phyloP scores from a whole-genome alignment of 2,888 invertebrate genomes.

The Pasiphila rectangulata region DNA sequence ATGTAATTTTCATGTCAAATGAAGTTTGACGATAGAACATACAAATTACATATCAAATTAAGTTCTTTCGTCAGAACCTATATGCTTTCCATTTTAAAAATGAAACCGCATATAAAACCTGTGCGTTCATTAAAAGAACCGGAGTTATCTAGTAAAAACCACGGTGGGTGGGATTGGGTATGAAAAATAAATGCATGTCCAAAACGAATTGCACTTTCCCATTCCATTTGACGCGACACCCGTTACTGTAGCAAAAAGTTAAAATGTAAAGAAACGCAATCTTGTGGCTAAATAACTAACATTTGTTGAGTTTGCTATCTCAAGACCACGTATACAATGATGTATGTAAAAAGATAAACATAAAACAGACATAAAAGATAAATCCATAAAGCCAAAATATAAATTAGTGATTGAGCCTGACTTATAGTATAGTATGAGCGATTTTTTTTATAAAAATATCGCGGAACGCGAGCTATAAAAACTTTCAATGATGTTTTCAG shows the following conservation, averaged over 20 bases:
- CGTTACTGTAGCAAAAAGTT: constrained; percentile 30
- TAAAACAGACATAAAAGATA: no score
- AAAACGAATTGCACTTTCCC: constrained; percentile 46
- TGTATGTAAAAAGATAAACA: no score
- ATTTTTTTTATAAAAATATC: background rate
- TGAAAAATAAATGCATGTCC: constrained; percentile 24
- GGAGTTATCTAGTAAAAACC: background rate
- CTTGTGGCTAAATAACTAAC: constrained; percentile 22
- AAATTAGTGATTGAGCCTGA: no score
- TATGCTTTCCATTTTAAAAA: no score
- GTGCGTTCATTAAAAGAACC: background rate
- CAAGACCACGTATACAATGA: no score
- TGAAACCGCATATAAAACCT: background rate
- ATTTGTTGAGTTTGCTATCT: background rate
- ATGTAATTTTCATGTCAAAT: no score
- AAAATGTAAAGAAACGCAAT: constrained; percentile 26
- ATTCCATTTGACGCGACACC: constrained; percentile 52
- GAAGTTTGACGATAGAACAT: no score
- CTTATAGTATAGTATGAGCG: background rate
- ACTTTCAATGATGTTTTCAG: background rate
- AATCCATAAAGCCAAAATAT: no score
- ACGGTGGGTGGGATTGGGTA: constrained; percentile 9
- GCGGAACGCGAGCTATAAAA: background rate
- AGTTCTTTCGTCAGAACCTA: no score
- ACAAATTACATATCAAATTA: background rate